A percentile compares a stretch with the other conserved stretches of the same genome.
Evolutionary conservation across 2,888 invertebrate species (phyloP).

Genomic region (Drosophila falleni): DNA sequence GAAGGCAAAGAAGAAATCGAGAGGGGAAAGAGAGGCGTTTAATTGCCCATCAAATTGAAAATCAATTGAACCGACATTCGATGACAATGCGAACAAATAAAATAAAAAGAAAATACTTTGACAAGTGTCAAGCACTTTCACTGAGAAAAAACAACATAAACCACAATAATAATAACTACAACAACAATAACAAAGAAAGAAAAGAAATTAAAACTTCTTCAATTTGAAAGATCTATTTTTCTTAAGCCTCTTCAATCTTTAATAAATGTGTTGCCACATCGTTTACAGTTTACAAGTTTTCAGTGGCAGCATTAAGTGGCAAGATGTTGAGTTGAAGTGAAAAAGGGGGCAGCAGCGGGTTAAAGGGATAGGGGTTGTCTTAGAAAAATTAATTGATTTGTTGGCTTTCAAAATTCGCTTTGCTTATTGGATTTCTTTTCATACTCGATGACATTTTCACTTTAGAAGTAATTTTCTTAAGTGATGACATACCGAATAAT

Average conservation of each 20-base stretch:
- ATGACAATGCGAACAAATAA: conserved; percentile 34
- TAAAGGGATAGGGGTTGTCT: neutral
- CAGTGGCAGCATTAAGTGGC: conserved; percentile 30
- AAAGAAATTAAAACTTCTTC: conserved; percentile 2
- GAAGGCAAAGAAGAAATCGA: neutral
- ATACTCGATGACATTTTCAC: conserved; percentile 13
- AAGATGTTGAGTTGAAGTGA: neutral
- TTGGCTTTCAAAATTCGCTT: conserved; percentile 22
- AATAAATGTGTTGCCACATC: conserved; percentile 32
- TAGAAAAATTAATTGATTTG: neutral
- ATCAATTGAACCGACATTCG: conserved; percentile 50
- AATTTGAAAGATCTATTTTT: neutral
- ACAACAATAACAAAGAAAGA: neutral
- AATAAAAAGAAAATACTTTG: conserved; percentile 17
- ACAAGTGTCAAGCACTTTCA: conserved; percentile 30
- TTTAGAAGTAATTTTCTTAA: conserved; percentile 1
- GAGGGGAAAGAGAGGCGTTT: conserved; percentile 12
- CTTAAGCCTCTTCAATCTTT: neutral
- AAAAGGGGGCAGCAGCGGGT: neutral
- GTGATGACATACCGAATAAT: too few species aligned
- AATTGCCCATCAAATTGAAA: conserved; percentile 47
- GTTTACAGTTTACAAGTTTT: conserved; percentile 18
- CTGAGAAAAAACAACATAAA: conserved; percentile 3
- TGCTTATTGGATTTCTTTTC: conserved; percentile 22
- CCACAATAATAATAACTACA: neutral